Conservation (phyloP, 2,797 vertebrate species). For the Parotocinclus haroldoi region DNA sequence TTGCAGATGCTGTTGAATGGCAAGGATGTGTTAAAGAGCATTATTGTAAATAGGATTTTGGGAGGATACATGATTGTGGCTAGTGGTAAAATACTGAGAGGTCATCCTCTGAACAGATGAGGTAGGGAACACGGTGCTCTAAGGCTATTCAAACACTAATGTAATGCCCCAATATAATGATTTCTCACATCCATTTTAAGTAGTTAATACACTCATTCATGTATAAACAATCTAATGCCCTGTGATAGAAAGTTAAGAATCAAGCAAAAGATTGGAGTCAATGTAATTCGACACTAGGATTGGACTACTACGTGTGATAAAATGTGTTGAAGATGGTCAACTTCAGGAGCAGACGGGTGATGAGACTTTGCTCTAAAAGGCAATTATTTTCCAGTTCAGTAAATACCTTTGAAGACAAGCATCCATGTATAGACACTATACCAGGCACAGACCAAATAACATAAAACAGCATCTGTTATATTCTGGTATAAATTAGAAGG, state of each 20-base stretch:
- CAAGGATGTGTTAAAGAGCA: not conserved
- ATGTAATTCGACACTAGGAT: not conserved
- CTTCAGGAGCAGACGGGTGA: not conserved
- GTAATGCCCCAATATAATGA: constrained; percentile 14
- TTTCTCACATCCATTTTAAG: not conserved
- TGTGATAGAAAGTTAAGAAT: not conserved
- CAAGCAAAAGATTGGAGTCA: constrained; percentile 9
- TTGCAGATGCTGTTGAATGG: not conserved
- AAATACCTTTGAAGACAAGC: constrained; percentile 19
- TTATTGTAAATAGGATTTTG: not conserved
- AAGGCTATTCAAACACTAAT: not conserved
- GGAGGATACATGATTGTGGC: not conserved
- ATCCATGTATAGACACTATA: constrained; percentile 42
- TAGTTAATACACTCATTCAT: not conserved
- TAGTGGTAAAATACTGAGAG: constrained; percentile 14
- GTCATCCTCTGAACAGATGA: constrained; percentile 19
- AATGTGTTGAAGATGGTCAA: too few relatives aligned
- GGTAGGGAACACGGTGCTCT: constrained; percentile 28
- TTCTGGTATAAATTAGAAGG: too few relatives aligned
- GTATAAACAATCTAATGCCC: not conserved
- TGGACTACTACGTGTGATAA: too few relatives aligned
- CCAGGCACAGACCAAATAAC: too few relatives aligned
- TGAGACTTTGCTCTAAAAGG: constrained; percentile 50
- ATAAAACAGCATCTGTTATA: too few relatives aligned
- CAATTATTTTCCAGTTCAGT: constrained; percentile 40